These are phyloP conservation scores for Halichoeres trimaculatus DNA, from an alignment of 2,113 vertebrate genomes.

Conservation along the genomic window DNA sequence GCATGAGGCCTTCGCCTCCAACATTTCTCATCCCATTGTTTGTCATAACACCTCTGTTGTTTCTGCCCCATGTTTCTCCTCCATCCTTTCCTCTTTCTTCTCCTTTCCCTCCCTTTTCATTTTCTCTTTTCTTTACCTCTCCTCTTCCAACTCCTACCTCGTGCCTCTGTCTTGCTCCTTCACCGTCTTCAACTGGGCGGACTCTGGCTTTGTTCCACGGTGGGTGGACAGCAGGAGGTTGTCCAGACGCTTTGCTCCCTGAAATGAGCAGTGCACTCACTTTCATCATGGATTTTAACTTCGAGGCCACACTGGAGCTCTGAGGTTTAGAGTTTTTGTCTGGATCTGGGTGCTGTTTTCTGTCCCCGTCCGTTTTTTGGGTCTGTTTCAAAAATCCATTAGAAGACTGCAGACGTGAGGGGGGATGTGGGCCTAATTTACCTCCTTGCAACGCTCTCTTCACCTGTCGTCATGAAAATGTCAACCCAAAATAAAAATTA, in stretches of 20 bases:
- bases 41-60: background rate
- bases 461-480: slow-evolving; percentile 82
- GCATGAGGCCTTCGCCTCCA: slow-evolving; percentile 49
- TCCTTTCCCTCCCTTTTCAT: slow-evolving; percentile 22
- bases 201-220: slow-evolving; percentile 91
- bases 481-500: slow-evolving; percentile 32
- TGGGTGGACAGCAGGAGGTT: slow-evolving; percentile 72
- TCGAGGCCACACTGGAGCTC: slow-evolving; percentile 55
- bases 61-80: slow-evolving; percentile 36
- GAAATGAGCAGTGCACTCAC: slow-evolving; percentile 69
- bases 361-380: slow-evolving; percentile 25
- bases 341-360: background rate
- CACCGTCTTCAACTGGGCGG: slow-evolving; percentile 82
- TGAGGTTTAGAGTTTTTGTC: slow-evolving; percentile 3
- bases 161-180: slow-evolving; percentile 40
- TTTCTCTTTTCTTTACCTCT: slow-evolving; percentile 21
- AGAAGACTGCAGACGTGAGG: slow-evolving; percentile 56
- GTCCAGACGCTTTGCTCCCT: slow-evolving; percentile 55
- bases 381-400: slow-evolving; percentile 64
- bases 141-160: background rate
- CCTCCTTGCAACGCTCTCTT: slow-evolving; percentile 65
- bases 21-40: slow-evolving; percentile 56
- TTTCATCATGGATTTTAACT: slow-evolving; percentile 80
- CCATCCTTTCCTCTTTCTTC: slow-evolving; percentile 30
- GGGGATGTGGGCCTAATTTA: slow-evolving; percentile 35